Conservation (phyloP, 2,797 vertebrate genomes). For the Apodemus agrarius region DNA sequence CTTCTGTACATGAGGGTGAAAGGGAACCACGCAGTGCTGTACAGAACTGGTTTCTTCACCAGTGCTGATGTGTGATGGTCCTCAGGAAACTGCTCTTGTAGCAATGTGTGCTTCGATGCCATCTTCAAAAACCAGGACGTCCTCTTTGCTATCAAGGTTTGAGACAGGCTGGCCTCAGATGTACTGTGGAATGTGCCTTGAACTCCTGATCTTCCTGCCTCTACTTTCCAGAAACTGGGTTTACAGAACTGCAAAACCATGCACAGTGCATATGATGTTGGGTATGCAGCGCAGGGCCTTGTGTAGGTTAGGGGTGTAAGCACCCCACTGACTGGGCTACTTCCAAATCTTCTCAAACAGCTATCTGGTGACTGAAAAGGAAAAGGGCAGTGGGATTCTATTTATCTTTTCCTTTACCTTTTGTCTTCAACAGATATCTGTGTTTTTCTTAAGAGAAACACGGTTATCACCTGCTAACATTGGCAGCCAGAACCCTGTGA, state of each 20-base stretch:
- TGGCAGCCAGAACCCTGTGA: background rate
- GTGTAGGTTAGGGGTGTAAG: background rate
- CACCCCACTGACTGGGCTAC: background rate
- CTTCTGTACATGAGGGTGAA: background rate
- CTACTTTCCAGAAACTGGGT: background rate
- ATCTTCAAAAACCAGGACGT: background rate
- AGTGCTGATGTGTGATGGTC: background rate
- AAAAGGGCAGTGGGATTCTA: background rate
- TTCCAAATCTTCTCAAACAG: background rate
- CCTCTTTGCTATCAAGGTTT: background rate
- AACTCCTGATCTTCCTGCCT: background rate
- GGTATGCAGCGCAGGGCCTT: background rate
- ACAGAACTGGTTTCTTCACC: conserved; percentile 24
- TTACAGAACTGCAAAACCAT: background rate
- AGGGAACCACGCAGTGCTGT: background rate
- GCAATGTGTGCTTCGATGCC: background rate
- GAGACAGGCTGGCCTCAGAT: background rate
- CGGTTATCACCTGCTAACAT: conserved; percentile 32
- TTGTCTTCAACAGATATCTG: background rate
- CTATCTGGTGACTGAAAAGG: conserved; percentile 8
- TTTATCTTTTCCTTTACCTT: conserved; percentile 53
- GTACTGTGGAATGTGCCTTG: too few species aligned
- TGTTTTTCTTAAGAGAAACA: conserved; percentile 43
- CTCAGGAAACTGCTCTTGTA: background rate
- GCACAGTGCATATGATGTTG: background rate